Evolutionary conservation across 2,113 vertebrate species (phyloP).

Genomic region (Nettapus auritus): DNA sequence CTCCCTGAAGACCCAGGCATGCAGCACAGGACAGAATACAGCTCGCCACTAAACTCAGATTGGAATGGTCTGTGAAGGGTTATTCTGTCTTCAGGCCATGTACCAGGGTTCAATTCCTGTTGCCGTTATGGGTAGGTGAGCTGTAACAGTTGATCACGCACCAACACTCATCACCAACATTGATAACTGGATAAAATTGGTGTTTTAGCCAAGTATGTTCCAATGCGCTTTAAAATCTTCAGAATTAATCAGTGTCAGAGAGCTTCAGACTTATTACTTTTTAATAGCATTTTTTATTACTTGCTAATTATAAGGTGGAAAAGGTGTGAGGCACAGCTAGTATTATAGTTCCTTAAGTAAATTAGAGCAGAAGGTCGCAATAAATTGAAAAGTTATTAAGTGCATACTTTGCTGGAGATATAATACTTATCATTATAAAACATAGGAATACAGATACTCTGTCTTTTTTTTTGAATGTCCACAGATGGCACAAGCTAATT

Average conservation of each 20-base stretch:
- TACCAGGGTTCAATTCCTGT: neutral
- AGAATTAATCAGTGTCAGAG: slow-evolving; percentile 81
- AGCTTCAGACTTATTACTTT: slow-evolving; percentile 75
- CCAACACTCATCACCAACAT: accelerated
- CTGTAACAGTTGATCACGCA: neutral
- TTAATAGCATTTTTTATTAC: slow-evolving; percentile 77
- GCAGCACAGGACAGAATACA: neutral
- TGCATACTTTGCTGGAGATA: slow-evolving; percentile 1
- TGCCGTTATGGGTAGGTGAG: neutral
- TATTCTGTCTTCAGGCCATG: neutral
- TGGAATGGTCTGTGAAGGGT: neutral
- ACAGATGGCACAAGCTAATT: slow-evolving; percentile 78
- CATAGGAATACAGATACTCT: neutral
- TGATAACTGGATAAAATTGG: neutral
- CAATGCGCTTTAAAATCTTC: slow-evolving; percentile 78
- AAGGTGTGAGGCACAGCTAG: slow-evolving; percentile 44
- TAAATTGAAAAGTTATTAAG: slow-evolving; percentile 51
- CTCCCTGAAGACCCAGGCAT: neutral
- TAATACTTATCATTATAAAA: slow-evolving; percentile 45
- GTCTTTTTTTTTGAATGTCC: slow-evolving; percentile 23
- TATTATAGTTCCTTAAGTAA: slow-evolving; percentile 41
- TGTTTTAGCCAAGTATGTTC: slow-evolving; percentile 81
- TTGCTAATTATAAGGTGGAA: slow-evolving; percentile 75
- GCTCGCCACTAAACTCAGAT: neutral
- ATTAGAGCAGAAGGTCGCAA: slow-evolving; percentile 47